phyloP scores from a whole-genome alignment of 2,888 invertebrate genomes.

The Leptothorax acervorum region DNA sequence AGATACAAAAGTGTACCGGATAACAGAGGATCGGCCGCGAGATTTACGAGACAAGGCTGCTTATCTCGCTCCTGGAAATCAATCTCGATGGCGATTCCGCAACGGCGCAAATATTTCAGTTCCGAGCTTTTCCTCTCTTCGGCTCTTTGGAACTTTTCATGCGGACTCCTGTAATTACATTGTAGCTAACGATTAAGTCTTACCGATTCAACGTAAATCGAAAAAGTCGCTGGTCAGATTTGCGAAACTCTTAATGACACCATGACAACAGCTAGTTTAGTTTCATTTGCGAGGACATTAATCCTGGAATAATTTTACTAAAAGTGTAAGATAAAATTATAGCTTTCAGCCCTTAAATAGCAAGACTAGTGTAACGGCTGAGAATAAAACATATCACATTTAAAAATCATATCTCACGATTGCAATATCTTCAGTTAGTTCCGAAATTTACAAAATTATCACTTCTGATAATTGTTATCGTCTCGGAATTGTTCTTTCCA shows the following conservation, averaged over 20 bases:
- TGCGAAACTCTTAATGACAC: neutral
- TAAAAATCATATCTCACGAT: slow-evolving; percentile 6
- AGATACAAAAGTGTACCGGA: slow-evolving; percentile 87
- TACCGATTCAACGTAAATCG: slow-evolving; percentile 1
- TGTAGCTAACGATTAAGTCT: slow-evolving; percentile 53
- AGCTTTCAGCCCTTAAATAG: neutral
- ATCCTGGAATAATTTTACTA: slow-evolving; percentile 22
- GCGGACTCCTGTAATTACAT: slow-evolving; percentile 85
- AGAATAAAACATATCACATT: neutral
- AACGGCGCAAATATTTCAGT: slow-evolving; percentile 86
- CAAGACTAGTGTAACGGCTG: neutral
- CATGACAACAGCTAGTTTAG: neutral
- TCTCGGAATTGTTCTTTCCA: neutral
- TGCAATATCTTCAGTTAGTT: neutral
- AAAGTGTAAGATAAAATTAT: slow-evolving; percentile 7
- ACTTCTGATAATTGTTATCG: neutral
- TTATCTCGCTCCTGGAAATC: slow-evolving; percentile 82
- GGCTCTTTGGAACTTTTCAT: slow-evolving; percentile 85
- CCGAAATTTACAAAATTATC: neutral
- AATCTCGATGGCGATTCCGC: slow-evolving; percentile 87
- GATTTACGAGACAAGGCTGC: slow-evolving; percentile 88
- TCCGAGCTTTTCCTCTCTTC: slow-evolving; percentile 86
- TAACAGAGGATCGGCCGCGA: slow-evolving; percentile 89
- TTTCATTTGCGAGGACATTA: neutral
- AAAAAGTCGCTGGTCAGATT: neutral